Evolutionary conservation across 1,140 invertebrate species (phyloP).

Genomic region (Aphaenogaster floridana): DNA sequence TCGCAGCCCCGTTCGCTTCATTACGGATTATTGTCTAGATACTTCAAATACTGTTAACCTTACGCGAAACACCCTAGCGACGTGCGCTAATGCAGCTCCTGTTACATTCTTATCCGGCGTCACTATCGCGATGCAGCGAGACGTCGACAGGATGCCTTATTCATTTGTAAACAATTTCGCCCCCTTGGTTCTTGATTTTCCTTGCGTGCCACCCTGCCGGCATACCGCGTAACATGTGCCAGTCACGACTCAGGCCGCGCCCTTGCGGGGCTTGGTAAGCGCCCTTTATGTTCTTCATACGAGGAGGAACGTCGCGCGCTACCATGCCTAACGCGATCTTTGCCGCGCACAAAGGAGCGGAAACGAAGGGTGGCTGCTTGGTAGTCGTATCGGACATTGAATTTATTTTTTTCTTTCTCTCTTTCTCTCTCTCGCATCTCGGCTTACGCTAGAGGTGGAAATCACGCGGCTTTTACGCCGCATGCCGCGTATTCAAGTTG

Average conservation of each 20-base stretch:
- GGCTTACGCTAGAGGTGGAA: constrained; percentile 34
- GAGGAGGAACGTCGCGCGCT: constrained; percentile 33
- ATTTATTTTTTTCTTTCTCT: constrained; percentile 62
- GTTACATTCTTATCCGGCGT: constrained; percentile 7
- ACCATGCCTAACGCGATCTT: constrained; percentile 53
- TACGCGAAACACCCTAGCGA: neutral
- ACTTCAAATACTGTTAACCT: constrained; percentile 24
- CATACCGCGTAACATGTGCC: constrained; percentile 28
- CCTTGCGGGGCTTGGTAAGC: constrained; percentile 15
- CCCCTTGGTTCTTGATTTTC: constrained; percentile 43
- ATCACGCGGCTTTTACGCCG: constrained; percentile 35
- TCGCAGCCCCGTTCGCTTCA: neutral
- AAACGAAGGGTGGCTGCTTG: constrained; percentile 65
- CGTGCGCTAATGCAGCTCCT: neutral
- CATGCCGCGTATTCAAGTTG: neutral
- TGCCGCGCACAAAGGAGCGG: constrained; percentile 37
- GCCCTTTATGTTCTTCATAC: constrained; percentile 49
- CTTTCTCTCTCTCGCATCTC: neutral
- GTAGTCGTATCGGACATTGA: constrained; percentile 45
- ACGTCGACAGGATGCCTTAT: constrained; percentile 12
- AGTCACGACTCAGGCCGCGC: constrained; percentile 32
- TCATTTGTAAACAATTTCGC: constrained; percentile 48
- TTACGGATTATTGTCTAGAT: constrained; percentile 36
- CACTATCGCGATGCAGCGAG: constrained; percentile 9
- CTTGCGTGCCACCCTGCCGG: constrained; percentile 16